Evolutionary conservation across 1,140 invertebrate genomes (phyloP).

Genomic region (Melitaea cinxia): DNA sequence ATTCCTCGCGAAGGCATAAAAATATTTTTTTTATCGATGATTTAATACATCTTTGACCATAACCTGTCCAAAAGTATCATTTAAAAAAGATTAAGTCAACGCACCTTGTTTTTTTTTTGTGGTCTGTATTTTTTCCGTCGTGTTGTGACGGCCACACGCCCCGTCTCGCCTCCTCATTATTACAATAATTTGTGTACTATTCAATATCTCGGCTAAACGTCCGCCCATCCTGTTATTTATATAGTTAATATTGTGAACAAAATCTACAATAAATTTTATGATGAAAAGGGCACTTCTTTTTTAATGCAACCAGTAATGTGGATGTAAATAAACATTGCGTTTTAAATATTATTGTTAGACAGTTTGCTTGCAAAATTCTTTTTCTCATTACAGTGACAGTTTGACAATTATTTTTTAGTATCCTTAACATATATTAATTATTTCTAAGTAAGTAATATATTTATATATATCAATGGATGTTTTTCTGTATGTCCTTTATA

Average conservation of each 20-base stretch:
- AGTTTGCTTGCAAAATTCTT: too few species aligned
- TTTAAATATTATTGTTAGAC: too few species aligned
- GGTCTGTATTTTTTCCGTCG: slow-evolving; percentile 13
- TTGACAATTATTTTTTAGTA: too few species aligned
- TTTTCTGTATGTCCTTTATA: too few species aligned
- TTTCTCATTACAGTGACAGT: too few species aligned
- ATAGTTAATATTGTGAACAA: slow-evolving; percentile 13
- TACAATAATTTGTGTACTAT: slow-evolving; percentile 55
- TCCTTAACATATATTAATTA: too few species aligned
- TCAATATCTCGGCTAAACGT: slow-evolving; percentile 43
- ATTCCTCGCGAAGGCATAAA: too few species aligned
- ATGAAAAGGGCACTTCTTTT: neutral
- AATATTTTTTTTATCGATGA: neutral
- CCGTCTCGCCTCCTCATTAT: slow-evolving; percentile 57
- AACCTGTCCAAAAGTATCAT: neutral
- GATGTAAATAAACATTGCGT: too few species aligned
- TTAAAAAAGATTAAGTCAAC: neutral
- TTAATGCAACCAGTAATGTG: too few species aligned
- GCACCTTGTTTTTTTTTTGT: slow-evolving; percentile 10
- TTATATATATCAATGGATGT: too few species aligned
- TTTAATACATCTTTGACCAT: neutral
- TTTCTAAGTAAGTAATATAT: too few species aligned
- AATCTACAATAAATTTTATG: slow-evolving; percentile 15
- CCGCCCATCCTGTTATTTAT: slow-evolving; percentile 51
- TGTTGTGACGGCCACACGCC: slow-evolving; percentile 46